Percentiles rank a stretch among this genome's conserved stretches.
These are phyloP conservation scores for Nannobrachium achirus DNA, from an alignment of 2,113 vertebrate genomes.

Conservation along the genomic window DNA sequence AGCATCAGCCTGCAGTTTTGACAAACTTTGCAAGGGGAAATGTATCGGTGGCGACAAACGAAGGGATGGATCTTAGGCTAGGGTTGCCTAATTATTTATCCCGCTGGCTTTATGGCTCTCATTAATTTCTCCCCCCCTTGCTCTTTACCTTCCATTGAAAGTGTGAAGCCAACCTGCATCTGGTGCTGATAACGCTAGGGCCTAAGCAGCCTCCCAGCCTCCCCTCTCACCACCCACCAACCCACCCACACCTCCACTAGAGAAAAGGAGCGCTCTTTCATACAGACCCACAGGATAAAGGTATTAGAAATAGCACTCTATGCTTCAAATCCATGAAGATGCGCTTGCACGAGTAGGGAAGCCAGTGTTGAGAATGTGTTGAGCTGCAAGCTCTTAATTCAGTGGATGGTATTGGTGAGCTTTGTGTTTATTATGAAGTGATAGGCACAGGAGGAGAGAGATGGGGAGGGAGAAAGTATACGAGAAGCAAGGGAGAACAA, in stretches of 20 bases:
- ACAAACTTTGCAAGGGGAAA: slow-evolving; percentile 62
- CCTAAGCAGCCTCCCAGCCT: slow-evolving; percentile 64
- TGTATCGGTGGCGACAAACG: slow-evolving; percentile 65
- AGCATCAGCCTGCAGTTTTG: slow-evolving; percentile 46
- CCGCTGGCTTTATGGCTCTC: slow-evolving; percentile 79
- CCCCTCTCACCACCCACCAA: slow-evolving; percentile 55
- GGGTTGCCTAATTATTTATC: slow-evolving; percentile 82
- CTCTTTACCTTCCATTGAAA: slow-evolving; percentile 78
- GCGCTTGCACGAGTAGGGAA: slow-evolving; percentile 29
- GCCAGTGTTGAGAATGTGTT: slow-evolving; percentile 31
- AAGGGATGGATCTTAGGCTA: slow-evolving; percentile 64
- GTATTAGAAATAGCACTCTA: slow-evolving; percentile 60
- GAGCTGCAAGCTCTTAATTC: slow-evolving; percentile 41
- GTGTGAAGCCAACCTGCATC: slow-evolving; percentile 80
- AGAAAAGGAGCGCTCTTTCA: slow-evolving; percentile 61
- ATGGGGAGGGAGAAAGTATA: not conserved
- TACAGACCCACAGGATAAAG: slow-evolving; percentile 56
- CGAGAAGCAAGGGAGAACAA: not conserved
- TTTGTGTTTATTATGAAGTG: not conserved
- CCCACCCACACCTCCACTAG: slow-evolving; percentile 47
- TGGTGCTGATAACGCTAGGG: slow-evolving; percentile 77
- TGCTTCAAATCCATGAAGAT: slow-evolving; percentile 55
- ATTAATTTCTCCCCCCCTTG: slow-evolving; percentile 79
- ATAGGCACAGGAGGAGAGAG: not conserved
- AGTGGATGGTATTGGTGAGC: not conserved